A percentile compares a stretch with the other conserved stretches of the same genome.
These are phyloP conservation scores for Epinephelus coioides DNA, from an alignment of 2,797 vertebrate genomes.

Conservation along the genomic window DNA sequence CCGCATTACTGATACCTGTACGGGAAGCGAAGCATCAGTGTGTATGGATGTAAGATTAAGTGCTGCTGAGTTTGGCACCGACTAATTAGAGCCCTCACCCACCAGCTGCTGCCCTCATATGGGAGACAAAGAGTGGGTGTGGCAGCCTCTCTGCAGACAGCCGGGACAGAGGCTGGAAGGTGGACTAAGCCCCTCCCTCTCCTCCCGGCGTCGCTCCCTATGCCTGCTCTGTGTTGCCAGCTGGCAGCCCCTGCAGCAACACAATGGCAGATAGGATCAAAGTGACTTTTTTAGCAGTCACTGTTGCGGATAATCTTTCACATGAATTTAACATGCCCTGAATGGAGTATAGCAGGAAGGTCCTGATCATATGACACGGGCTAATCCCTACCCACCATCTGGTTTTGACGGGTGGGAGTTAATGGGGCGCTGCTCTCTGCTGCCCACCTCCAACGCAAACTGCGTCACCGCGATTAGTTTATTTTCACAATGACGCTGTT, in stretches of 20 bases:
- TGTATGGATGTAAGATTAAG: constrained; percentile 29
- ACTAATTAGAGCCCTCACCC: constrained; percentile 71
- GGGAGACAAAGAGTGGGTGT: constrained; percentile 82
- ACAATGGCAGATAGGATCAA: constrained; percentile 80
- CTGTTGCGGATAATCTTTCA: constrained; percentile 80
- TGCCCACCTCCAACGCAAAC: constrained; percentile 54
- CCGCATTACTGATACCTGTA: background rate
- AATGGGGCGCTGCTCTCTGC: constrained; percentile 44
- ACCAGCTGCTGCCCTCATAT: constrained; percentile 79
- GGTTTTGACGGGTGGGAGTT: constrained; percentile 72
- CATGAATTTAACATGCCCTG: constrained; percentile 81
- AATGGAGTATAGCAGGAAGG: constrained; percentile 74
- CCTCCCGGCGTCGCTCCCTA: constrained; percentile 37
- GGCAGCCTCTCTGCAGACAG: constrained; percentile 71
- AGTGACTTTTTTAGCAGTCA: constrained; percentile 80
- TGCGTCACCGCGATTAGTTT: constrained; percentile 74
- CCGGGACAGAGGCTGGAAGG: constrained; percentile 69
- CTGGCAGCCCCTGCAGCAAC: constrained; percentile 74
- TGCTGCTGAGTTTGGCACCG: constrained; percentile 60
- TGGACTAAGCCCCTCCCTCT: constrained; percentile 55
- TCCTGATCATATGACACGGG: constrained; percentile 75
- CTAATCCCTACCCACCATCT: constrained; percentile 85
- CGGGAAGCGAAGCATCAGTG: constrained; percentile 12
- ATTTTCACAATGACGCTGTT: constrained; percentile 71
- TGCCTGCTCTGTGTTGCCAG: constrained; percentile 70